Evolutionary conservation across 2,113 vertebrate genomes (phyloP).

Genomic region (Carlito syrichta): DNA sequence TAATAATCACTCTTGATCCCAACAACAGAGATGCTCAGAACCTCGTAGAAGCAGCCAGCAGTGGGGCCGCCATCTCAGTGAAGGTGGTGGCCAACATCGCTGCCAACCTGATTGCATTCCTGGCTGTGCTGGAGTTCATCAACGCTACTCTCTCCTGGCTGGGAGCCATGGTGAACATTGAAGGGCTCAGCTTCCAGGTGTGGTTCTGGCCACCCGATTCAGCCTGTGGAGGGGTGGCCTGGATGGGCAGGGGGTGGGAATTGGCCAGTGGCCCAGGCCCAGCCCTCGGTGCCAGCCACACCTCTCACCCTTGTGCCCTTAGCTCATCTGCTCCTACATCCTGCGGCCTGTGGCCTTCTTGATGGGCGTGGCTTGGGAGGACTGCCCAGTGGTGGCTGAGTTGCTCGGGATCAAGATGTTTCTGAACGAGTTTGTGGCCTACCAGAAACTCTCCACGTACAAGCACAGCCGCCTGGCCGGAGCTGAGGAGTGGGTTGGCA

Average conservation of each 20-base stretch:
- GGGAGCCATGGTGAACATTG: conserved; percentile 90
- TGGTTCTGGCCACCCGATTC: rapidly evolving
- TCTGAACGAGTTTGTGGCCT: conserved; percentile 96
- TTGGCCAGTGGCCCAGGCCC: not conserved
- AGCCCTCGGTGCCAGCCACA: not conserved
- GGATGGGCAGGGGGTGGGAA: rapidly evolving
- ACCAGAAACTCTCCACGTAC: conserved; percentile 86
- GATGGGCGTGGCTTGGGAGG: conserved; percentile 91
- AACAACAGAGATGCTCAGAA: conserved; percentile 88
- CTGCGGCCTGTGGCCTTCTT: conserved; percentile 84
- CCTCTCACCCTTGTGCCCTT: not conserved
- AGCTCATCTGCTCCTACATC: conserved; percentile 70
- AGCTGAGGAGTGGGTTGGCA: conserved; percentile 76
- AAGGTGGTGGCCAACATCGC: conserved; percentile 91
- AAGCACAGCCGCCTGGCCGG: conserved; percentile 86
- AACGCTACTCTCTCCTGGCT: conserved; percentile 90
- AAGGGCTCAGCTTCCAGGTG: conserved; percentile 92
- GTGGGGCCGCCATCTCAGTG: conserved; percentile 88
- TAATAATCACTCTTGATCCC: not conserved
- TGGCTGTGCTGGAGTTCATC: conserved; percentile 91
- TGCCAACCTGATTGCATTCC: conserved; percentile 92
- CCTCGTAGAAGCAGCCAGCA: conserved; percentile 93
- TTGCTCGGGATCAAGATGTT: conserved; percentile 95
- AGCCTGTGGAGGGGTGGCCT: not conserved
- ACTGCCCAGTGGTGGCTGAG: conserved; percentile 88